Evolutionary conservation across 2,888 invertebrate species (phyloP), one percentile per base, ranked within the genome.

Genomic region (Hyposoter didymator): DNA sequence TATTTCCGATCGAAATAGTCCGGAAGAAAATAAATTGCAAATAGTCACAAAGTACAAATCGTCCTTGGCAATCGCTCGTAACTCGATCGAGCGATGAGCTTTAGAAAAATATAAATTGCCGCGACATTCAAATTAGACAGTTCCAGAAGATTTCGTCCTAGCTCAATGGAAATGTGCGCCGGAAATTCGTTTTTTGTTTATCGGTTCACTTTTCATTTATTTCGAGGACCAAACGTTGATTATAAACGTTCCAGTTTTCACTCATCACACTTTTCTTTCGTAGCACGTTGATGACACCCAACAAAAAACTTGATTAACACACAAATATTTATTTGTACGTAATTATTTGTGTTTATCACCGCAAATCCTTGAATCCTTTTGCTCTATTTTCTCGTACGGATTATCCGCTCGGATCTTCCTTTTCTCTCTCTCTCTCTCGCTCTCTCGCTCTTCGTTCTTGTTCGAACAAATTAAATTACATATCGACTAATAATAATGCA

Each of bases 301-400:
- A 22, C 8, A 52, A 39, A 19, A 43, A 74, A 39, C 28, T 59
- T 3, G 45, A 73, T 22, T 43, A 28, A 59, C 43, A 52, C 22
- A 43, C 32, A 55, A 55, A 39, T 35, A 72, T 55, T 19, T 55
- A 35, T 35, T 10, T 39, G 52, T 55, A 72, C 28, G 47, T 32
- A 70, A 47, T 47, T 47, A 69, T 47, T 69, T 69, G 47, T 59
- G 14, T 73, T 43, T 12, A 47, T 74, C 81, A 81, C 81, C 81
- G 74, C 81, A 81, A 74, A 81, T 81, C 81, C 81, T 81, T 74
- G 73, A 73, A 73, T 80, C 66, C 73, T 73, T 73, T 66, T 5
- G 39, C 35, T 39, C 52, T 10, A 28, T 43, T 22, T 43, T 39
- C n/a, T 35, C 66, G 17, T 28, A 66, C 64, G 28, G 12, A 52